Conservation (phyloP, 1,140 invertebrate genomes). For the Argopecten irradians region DNA sequence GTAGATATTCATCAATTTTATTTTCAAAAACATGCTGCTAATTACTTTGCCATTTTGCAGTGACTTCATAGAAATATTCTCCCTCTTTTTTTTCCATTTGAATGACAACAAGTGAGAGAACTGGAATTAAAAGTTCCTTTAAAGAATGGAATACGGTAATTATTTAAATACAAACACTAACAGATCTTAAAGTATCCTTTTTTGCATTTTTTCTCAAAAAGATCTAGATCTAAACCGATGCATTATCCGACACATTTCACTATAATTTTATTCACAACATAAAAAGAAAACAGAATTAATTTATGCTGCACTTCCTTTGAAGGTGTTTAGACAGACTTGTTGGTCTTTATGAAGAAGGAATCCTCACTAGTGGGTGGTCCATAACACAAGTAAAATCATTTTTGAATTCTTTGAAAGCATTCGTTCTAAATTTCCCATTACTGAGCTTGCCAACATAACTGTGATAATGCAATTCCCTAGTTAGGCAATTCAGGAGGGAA, state of each 20-base stretch:
- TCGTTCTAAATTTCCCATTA: neutral
- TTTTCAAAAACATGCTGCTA: too few relatives aligned
- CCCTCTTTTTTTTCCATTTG: too few relatives aligned
- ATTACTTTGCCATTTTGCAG: too few relatives aligned
- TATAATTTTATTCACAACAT: neutral
- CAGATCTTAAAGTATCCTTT: neutral
- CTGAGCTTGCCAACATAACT: neutral
- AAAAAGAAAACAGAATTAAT: conserved; percentile 24
- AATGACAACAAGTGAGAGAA: too few relatives aligned
- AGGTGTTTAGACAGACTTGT: neutral
- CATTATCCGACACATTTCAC: neutral
- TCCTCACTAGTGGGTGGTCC: neutral
- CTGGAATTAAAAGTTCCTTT: neutral
- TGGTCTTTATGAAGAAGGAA: neutral
- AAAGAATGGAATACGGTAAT: neutral
- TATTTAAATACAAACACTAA: neutral
- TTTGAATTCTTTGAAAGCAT: neutral
- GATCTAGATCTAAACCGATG: neutral
- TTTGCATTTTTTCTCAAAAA: neutral
- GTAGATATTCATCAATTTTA: too few relatives aligned
- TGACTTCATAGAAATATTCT: too few relatives aligned
- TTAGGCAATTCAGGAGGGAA: neutral
- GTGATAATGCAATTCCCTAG: neutral
- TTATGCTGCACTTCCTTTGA: neutral
- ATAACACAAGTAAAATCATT: neutral